Base-by-base conservation (phyloP, 1,140 invertebrate species). In the Bombus confusus region DNA sequence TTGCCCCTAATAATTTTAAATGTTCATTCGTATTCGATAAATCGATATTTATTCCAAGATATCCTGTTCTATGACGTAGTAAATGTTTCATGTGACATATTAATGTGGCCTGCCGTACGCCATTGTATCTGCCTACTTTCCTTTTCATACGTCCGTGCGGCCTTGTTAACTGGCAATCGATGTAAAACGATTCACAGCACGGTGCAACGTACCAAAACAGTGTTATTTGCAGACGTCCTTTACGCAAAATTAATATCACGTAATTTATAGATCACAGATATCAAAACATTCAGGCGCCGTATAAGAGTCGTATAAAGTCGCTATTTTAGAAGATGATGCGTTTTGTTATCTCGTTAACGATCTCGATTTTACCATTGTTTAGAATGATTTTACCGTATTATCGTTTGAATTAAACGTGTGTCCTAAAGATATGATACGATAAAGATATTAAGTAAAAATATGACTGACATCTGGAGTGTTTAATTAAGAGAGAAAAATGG, bases 1-100 rank as follows among this genome's bases (percentile, higher is more conserved):
- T 47, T 37, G 15, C 22, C 43, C 13, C 43, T 39, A 22, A n/a
- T 52, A 22, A 41, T 47, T 80, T 28, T 52, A 9, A 41, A 72
- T 39, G 52, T 81, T 81, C 43, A 72, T 72, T 52, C 43, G 25
- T 57, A 71, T 28, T 22, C 28, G 37, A 41, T 31, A 31, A 39
- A 79, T 39, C 66, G 66, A 81, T 75, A 62, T 75, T 82, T 37
- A 47, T 64, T 47, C 71, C 39, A 74, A n/a, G 25, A 43, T 62
- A 81, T 34, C n/a, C 47, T 6, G 31, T 72, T 72, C 47, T 39
- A 57, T 47, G 34, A 12, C 34, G n/a, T 75, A 66, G 52, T 66
- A 34, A 15, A 82, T 75, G 72, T 76, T 75, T 66, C 59, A 12
- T 75, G 39, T 66, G 72, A 82, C 22, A 12, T 73, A 66, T 31